These are phyloP conservation scores for Rhinoderma darwinii DNA, from an alignment of 2,113 vertebrate genomes.

Conservation along the genomic window DNA sequence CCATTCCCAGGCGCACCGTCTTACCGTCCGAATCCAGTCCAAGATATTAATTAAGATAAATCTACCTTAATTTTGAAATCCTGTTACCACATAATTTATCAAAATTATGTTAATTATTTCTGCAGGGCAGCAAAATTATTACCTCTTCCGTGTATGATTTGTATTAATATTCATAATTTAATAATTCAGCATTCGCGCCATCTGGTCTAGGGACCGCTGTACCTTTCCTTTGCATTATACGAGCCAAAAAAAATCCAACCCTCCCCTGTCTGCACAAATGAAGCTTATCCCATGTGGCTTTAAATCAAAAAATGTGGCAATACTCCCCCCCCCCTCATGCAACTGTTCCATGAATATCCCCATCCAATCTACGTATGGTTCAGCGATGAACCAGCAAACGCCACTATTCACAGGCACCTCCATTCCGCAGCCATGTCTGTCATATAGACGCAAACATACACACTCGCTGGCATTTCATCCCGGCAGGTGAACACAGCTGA, in stretches of 20 bases:
- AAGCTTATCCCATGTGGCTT: constrained; percentile 35
- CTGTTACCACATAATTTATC: constrained; percentile 99
- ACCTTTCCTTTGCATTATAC: constrained; percentile 67
- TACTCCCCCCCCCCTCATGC: neutral
- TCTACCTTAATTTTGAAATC: constrained; percentile 96
- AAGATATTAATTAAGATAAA: constrained; percentile 99
- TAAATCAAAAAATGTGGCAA: neutral
- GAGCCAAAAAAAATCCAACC: constrained; percentile 64
- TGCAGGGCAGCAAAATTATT: constrained; percentile 99
- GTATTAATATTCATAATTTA: constrained; percentile 98
- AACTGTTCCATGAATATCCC: neutral
- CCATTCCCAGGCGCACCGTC: constrained; percentile 81
- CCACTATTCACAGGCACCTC: constrained; percentile 55
- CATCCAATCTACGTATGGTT: constrained; percentile 12
- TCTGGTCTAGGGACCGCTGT: constrained; percentile 79
- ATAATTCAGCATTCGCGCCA: constrained; percentile 92
- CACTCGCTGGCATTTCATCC: constrained; percentile 68
- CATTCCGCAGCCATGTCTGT: constrained; percentile 58
- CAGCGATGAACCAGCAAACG: accelerated
- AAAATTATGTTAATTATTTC: constrained; percentile 99
- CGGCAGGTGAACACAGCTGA: constrained; percentile 97
- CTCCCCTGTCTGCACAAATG: neutral
- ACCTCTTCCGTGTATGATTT: constrained; percentile 97
- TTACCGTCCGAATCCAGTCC: constrained; percentile 95
- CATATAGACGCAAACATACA: constrained; percentile 59